Percentiles rank a stretch among this genome's conserved stretches.
phyloP scores from a whole-genome alignment of 2,113 vertebrate species.

The Alexandromys fortis region DNA sequence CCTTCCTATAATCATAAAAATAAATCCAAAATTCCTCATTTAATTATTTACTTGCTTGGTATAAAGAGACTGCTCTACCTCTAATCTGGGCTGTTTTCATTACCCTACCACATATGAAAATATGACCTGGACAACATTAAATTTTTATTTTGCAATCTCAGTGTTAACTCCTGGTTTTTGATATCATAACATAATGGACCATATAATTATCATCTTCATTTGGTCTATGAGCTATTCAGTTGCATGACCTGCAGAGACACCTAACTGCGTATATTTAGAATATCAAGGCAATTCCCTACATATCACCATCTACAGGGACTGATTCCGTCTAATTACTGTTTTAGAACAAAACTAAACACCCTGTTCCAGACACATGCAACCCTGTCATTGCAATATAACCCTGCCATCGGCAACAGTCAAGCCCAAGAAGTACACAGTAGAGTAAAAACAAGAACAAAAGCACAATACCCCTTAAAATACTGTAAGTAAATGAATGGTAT shows the following conservation, averaged over 20 bases:
- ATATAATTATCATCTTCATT: neutral
- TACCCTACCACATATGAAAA: neutral
- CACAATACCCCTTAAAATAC: neutral
- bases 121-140: neutral
- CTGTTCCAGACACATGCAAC: neutral
- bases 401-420: neutral
- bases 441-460: neutral
- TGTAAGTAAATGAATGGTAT: neutral
- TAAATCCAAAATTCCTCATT: neutral
- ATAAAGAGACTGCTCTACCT: neutral
- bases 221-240: neutral
- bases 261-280: neutral
- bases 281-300: neutral
- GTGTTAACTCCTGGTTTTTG: neutral
- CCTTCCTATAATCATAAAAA: neutral
- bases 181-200: neutral
- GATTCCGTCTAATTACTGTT: neutral
- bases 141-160: neutral
- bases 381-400: neutral
- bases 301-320: neutral
- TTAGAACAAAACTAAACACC: neutral
- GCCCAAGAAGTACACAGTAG: neutral
- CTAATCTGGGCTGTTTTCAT: neutral
- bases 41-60: neutral
- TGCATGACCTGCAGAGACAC: neutral